Evolutionary conservation across 2,888 invertebrate species (phyloP), one percentile per base, ranked within the genome.

Genomic region (Actias luna): DNA sequence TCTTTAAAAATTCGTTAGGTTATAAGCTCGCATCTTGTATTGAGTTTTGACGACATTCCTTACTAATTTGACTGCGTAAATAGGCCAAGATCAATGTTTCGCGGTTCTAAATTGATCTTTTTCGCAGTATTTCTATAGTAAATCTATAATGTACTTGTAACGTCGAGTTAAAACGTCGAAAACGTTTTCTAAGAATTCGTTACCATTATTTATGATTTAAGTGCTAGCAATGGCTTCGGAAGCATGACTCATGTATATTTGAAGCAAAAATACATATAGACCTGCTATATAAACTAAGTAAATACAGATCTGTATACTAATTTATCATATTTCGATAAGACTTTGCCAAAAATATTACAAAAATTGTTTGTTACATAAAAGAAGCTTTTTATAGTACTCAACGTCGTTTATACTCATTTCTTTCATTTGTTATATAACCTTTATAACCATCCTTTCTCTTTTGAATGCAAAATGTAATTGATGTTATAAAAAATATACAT

Each of bases 81-180:
- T 82, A 82, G 84, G 83, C 84, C 83, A 88, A 88, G 85, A 86
- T 85, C 82, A 86, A 85, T 86, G 84, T 82, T 82, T 78, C 74
- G 70, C 69, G 68, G 71, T 75, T 78, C 77, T 80, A 82, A 81
- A 79, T 83, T 68, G 63, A 72, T 76, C 71, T 77, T 75, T 75
- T 82, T 78, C 80, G 80, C 78, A 84, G 70, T 75, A 74, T 61
- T 69, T 65, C 63, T 63, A 67, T 67, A 71, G 69, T 59, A 67
- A 70, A 64, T 57, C 59, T 64, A 10, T 39, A 62, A 55, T 59
- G 58, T 18, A 12, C 58, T 63, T 64, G 65, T 36, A 42, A 18
- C 57, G 33, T 39, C 31, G 39, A 62, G 64, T 29, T 59, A 36
- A 36, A 60, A 33, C 42, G 25, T 61, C 63, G 68, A 65, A 67